Percentiles rank a stretch among this genome's conserved stretches.
These are phyloP conservation scores for Heterodera carotae DNA, from an alignment of 1,140 invertebrate species.

Conservation along the genomic window DNA sequence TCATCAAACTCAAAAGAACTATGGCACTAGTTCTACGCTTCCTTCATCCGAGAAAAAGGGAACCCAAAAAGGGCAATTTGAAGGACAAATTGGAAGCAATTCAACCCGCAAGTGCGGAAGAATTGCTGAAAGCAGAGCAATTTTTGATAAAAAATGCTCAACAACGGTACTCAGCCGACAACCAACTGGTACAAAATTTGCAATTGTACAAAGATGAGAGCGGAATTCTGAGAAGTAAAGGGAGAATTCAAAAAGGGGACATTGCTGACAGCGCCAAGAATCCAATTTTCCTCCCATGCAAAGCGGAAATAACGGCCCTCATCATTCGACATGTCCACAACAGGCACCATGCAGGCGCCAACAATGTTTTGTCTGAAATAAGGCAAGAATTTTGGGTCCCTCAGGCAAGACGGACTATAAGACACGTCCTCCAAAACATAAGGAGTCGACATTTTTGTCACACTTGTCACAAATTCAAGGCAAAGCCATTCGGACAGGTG, in stretches of 20 bases:
- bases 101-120: not conserved
- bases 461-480: not conserved
- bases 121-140: slow-evolving; percentile 19
- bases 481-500: slow-evolving; percentile 9
- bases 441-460: not conserved
- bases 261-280: not conserved
- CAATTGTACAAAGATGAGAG: slow-evolving; percentile 20
- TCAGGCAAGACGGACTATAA: slow-evolving; percentile 10
- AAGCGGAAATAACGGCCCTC: not conserved
- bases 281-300: slow-evolving; percentile 31
- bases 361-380: slow-evolving; percentile 10
- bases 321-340: slow-evolving; percentile 23
- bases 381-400: slow-evolving; percentile 27
- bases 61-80: not conserved
- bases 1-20: not conserved
- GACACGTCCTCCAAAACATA: not conserved
- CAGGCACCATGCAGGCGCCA: slow-evolving; percentile 23
- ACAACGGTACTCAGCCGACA: not conserved
- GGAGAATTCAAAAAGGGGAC: not conserved
- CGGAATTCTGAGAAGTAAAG: slow-evolving; percentile 24
- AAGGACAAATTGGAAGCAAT: slow-evolving; percentile 19
- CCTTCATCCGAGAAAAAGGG: not conserved
- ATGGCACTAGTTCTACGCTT: not conserved
- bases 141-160: slow-evolving; percentile 22
- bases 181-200: not conserved